Percentiles rank a stretch among this genome's conserved stretches.
Conservation (phyloP, 2,888 invertebrate genomes). For the Fragum fragum region DNA sequence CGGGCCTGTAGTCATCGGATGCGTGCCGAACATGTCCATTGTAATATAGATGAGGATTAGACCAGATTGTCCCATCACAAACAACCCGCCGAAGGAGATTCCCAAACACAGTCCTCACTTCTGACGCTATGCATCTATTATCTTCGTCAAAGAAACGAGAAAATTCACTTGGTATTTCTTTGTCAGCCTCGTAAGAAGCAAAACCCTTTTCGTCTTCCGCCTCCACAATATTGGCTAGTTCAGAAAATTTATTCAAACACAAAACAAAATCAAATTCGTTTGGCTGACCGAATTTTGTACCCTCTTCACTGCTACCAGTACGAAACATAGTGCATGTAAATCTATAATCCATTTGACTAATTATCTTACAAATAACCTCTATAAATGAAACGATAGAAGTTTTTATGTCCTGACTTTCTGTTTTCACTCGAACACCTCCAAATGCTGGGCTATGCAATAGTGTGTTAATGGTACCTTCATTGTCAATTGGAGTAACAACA, state of each 20-base stretch:
- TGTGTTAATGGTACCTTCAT: background rate
- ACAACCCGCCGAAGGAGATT: constrained; percentile 13
- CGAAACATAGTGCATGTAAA: constrained; percentile 34
- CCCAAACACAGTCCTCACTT: constrained; percentile 11
- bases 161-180: constrained; percentile 14
- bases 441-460: background rate
- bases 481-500: background rate
- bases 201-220: constrained; percentile 23
- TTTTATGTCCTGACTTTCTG: background rate
- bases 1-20: constrained; percentile 22
- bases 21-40: constrained; percentile 20
- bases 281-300: constrained; percentile 32
- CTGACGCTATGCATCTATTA: constrained; percentile 4
- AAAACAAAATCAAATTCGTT: constrained; percentile 37
- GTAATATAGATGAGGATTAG: background rate
- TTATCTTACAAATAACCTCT: constrained; percentile 1
- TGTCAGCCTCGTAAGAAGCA: constrained; percentile 2
- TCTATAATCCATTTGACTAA: constrained; percentile 17
- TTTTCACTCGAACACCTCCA: background rate
- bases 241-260: constrained; percentile 22
- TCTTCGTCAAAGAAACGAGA: constrained; percentile 14
- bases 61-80: constrained; percentile 9
- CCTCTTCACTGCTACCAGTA: constrained; percentile 36
- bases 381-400: background rate
- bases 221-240: constrained; percentile 26